Percentiles rank a stretch among this genome's conserved stretches.
These are phyloP conservation scores for Aix galericulata DNA, from an alignment of 2,113 vertebrate genomes.

Conservation along the genomic window DNA sequence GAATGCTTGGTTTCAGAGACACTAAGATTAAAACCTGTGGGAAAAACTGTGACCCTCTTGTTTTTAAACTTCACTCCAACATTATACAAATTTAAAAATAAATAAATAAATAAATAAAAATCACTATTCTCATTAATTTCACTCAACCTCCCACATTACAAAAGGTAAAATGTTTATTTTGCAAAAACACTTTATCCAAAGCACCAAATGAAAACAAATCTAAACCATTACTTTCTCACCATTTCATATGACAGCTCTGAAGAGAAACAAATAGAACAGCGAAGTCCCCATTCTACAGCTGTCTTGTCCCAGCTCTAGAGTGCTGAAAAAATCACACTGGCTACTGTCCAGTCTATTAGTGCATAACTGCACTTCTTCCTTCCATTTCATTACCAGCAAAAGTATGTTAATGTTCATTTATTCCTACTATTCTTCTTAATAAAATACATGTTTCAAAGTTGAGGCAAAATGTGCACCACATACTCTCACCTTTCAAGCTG, in stretches of 20 bases:
- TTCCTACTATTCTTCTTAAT: not conserved
- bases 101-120: not conserved
- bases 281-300: not conserved
- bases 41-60: not conserved
- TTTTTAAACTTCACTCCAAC: not conserved
- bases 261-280: not conserved
- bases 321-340: not conserved
- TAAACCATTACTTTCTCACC: not conserved
- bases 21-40: not conserved
- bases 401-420: rapidly evolving
- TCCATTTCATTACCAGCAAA: not conserved
- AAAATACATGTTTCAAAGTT: not conserved
- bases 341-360: not conserved
- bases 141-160: not conserved
- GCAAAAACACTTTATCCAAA: not conserved
- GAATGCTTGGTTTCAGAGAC: not conserved
- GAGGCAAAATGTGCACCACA: not conserved
- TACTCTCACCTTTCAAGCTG: rapidly evolving
- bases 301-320: not conserved
- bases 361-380: not conserved
- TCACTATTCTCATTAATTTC: not conserved
- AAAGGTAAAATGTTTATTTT: not conserved
- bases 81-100: not conserved
- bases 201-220: not conserved
- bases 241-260: not conserved